phyloP scores from a whole-genome alignment of 2,797 vertebrate genomes.

The Hemibagrus guttatus region DNA sequence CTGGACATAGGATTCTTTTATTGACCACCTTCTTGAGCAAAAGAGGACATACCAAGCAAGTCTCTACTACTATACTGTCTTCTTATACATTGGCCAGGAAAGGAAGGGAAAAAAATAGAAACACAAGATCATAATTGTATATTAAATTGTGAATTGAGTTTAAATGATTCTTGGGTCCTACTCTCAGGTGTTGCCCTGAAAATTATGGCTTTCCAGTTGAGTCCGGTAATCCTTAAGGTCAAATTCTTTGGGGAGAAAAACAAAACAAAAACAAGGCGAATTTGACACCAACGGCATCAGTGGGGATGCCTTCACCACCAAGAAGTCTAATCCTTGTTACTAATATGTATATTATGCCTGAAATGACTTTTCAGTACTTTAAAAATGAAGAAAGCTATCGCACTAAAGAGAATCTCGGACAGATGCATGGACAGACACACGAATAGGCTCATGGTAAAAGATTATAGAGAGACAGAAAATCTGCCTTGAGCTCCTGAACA shows the following conservation, averaged over 20 bases:
- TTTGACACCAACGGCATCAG: not conserved
- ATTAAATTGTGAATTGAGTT: not conserved
- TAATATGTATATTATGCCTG: not conserved
- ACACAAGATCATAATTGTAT: not conserved
- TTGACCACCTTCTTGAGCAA: not conserved
- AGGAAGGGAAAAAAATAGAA: not conserved
- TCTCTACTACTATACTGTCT: not conserved
- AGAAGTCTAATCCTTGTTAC: not conserved
- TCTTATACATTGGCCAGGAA: not conserved
- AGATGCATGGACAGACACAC: not conserved
- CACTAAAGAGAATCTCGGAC: not conserved
- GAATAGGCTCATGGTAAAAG: not conserved
- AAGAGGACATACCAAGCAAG: not conserved
- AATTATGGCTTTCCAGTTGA: not conserved
- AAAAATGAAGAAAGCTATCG: not conserved
- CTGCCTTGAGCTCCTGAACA: not conserved
- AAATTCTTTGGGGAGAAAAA: not conserved
- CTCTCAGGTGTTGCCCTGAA: not conserved
- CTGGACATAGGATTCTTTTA: not conserved
- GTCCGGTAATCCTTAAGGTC: no score
- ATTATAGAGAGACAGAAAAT: not conserved
- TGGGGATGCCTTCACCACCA: not conserved
- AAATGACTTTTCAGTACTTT: not conserved
- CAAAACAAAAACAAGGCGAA: not conserved
- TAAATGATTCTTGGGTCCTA: not conserved